phyloP scores from a whole-genome alignment of 2,113 vertebrate species.

The Melozone crissalis region DNA sequence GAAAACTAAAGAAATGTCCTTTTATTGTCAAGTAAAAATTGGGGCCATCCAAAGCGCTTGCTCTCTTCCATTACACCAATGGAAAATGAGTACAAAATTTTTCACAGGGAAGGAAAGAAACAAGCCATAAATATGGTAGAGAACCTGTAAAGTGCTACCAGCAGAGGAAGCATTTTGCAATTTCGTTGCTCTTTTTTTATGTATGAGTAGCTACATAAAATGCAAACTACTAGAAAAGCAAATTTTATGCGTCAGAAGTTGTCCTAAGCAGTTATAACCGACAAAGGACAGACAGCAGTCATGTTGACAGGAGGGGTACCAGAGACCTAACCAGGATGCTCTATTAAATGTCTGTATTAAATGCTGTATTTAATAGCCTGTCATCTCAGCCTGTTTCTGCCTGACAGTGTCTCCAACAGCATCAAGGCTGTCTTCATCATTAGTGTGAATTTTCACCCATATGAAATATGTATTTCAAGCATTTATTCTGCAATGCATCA shows the following conservation, averaged over 20 bases:
- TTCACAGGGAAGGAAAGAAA: not conserved
- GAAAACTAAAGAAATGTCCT: not conserved
- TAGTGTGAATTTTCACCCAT: not conserved
- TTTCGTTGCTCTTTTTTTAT: not conserved
- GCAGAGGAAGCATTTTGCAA: not conserved
- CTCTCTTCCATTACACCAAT: not conserved
- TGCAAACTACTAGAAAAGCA: not conserved
- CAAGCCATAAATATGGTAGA: not conserved
- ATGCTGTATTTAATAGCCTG: not conserved
- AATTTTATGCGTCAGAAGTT: not conserved
- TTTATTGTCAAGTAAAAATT: not conserved
- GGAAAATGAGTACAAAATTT: not conserved
- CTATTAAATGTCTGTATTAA: not conserved
- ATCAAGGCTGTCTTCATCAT: not conserved
- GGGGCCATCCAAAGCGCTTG: not conserved
- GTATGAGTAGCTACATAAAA: not conserved
- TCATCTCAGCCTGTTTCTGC: not conserved
- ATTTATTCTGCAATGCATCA: not conserved
- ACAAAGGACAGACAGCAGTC: not conserved
- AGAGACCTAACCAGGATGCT: not conserved
- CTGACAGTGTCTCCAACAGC: not conserved
- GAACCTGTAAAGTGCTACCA: not conserved
- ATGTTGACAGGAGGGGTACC: fast-evolving
- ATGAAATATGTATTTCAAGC: not conserved
- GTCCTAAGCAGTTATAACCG: not conserved